These are phyloP conservation scores for Cyphomyrus discorhynchus DNA, from an alignment of 2,113 vertebrate species.

Conservation along the genomic window DNA sequence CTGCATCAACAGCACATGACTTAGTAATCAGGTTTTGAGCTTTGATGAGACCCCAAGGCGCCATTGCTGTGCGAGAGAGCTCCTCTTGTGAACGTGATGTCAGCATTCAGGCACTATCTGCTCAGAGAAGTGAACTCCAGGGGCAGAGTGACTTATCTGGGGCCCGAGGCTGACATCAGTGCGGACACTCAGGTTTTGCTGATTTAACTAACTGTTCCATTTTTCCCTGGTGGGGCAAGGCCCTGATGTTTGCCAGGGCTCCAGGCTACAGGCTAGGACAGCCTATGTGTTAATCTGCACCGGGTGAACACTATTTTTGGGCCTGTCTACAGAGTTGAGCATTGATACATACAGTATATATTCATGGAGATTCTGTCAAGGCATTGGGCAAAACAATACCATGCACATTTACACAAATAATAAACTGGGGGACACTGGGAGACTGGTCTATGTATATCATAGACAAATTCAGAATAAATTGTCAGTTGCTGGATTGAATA, in stretches of 20 bases:
- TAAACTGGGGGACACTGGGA: neutral
- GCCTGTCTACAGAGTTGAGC: neutral
- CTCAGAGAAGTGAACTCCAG: neutral
- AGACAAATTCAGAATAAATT: neutral
- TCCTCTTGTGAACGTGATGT: neutral
- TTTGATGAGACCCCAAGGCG: neutral
- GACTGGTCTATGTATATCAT: neutral
- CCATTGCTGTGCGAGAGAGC: neutral
- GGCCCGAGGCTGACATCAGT: neutral
- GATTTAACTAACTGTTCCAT: neutral
- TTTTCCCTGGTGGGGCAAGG: neutral
- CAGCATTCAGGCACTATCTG: neutral
- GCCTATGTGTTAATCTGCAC: neutral
- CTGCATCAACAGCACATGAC: neutral
- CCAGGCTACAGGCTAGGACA: neutral
- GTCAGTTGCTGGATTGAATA: neutral
- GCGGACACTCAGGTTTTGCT: neutral
- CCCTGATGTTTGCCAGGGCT: neutral
- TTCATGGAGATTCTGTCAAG: neutral
- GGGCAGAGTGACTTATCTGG: neutral
- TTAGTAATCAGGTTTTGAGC: neutral
- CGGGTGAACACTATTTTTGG: neutral
- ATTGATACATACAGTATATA: neutral
- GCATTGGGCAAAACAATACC: neutral
- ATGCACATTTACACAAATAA: neutral